Conservation (phyloP, 2,797 vertebrate species). For the Zonotrichia albicollis region DNA sequence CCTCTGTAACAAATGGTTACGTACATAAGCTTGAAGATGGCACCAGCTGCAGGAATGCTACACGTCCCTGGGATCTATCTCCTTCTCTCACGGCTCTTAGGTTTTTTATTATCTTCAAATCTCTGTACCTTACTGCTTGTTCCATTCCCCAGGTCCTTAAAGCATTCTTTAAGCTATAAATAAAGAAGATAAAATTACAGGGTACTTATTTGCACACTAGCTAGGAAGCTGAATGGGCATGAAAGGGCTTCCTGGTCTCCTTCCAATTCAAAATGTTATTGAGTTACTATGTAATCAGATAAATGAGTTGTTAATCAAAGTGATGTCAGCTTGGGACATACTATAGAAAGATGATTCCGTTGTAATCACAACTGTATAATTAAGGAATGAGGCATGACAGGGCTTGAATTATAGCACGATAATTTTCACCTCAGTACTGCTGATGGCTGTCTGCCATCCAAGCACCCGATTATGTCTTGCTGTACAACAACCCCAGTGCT, state of each 20-base stretch:
- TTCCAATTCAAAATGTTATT: conserved; percentile 69
- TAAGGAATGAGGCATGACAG: conserved; percentile 69
- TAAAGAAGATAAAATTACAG: conserved; percentile 64
- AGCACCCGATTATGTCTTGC: conserved; percentile 11
- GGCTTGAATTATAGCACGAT: conserved; percentile 57
- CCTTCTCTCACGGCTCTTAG: conserved; percentile 5
- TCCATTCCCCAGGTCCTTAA: conserved; percentile 48
- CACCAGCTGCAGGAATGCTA: not conserved
- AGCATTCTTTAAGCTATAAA: conserved; percentile 57
- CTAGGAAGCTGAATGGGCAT: conserved; percentile 62
- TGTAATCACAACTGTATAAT: conserved; percentile 67
- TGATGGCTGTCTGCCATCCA: conserved; percentile 57
- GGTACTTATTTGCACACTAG: not conserved
- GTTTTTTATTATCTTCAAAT: conserved; percentile 35
- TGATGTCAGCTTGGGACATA: conserved; percentile 70
- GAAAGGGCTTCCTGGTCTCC: conserved; percentile 65
- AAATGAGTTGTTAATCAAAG: conserved; percentile 71
- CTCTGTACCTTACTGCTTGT: conserved; percentile 15
- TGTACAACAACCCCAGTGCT: not conserved
- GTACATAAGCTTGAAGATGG: not conserved
- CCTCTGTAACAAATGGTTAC: not conserved
- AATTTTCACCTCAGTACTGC: conserved; percentile 58
- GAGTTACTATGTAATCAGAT: conserved; percentile 71
- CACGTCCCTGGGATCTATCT: not conserved
- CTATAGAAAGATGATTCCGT: conserved; percentile 65